These are phyloP conservation scores for Napeogenes sylphis DNA, from an alignment of 2,888 invertebrate genomes.

Conservation along the genomic window DNA sequence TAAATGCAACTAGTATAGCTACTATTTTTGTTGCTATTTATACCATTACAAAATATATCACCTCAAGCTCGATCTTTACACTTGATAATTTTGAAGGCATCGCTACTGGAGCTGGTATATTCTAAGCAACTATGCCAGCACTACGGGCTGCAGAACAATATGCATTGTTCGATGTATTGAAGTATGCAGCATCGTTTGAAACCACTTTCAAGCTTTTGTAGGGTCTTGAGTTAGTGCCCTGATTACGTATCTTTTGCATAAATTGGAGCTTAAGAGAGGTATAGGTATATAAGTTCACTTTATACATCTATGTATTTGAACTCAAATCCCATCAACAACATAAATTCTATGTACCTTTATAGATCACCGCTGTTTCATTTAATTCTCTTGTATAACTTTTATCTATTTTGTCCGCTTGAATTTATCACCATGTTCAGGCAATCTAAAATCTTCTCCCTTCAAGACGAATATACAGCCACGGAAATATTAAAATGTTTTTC, in stretches of 20 bases:
- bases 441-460: conserved; percentile 16
- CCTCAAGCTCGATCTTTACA: neutral
- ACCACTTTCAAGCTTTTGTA: conserved; percentile 6
- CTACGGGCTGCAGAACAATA: conserved; percentile 21
- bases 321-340: too few relatives aligned
- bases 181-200: conserved; percentile 10
- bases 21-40: too few relatives aligned
- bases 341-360: too few relatives aligned
- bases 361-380: too few relatives aligned
- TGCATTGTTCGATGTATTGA: conserved; percentile 23
- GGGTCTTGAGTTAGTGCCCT: conserved; percentile 19
- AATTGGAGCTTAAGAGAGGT: too few relatives aligned
- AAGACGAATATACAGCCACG: conserved; percentile 17
- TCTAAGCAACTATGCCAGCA: conserved; percentile 12
- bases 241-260: conserved; percentile 17
- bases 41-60: too few relatives aligned
- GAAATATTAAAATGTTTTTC: conserved; percentile 13
- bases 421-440: conserved; percentile 1
- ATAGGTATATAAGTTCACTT: neutral
- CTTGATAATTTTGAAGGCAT: neutral
- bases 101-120: conserved; percentile 13
- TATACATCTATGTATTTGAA: too few relatives aligned
- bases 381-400: neutral
- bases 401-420: neutral
- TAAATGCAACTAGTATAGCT: too few relatives aligned